Conservation (phyloP, 2,113 vertebrate genomes). For the Hippocampus mohnikei region DNA sequence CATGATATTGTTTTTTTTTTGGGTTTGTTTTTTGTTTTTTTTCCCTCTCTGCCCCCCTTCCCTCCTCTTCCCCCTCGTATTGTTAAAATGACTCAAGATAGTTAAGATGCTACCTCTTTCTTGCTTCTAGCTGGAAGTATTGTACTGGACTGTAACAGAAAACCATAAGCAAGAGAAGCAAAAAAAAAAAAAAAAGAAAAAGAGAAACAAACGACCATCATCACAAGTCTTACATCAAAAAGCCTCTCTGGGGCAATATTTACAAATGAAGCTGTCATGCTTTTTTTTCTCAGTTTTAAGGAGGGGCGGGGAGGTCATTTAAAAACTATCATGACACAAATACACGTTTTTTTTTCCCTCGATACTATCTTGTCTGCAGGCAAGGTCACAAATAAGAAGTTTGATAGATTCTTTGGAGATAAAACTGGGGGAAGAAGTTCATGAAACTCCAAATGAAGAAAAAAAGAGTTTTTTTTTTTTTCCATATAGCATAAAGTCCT, state of each 20-base stretch:
- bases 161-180: constrained; percentile 18
- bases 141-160: constrained; percentile 77
- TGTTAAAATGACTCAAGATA: constrained; percentile 85
- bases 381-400: constrained; percentile 85
- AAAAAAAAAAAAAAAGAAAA: constrained; percentile 51
- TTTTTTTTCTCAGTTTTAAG: constrained; percentile 61
- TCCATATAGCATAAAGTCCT: neutral
- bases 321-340: constrained; percentile 95
- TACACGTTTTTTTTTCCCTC: constrained; percentile 71
- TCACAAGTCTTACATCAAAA: constrained; percentile 94
- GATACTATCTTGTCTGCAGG: constrained; percentile 79
- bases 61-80: neutral
- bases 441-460: constrained; percentile 19
- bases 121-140: constrained; percentile 89
- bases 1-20: constrained; percentile 66
- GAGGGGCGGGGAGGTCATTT: constrained; percentile 75
- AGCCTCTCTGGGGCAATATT: constrained; percentile 91
- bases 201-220: constrained; percentile 85
- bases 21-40: constrained; percentile 74
- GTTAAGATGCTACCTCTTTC: constrained; percentile 86
- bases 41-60: constrained; percentile 18
- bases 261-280: constrained; percentile 98
- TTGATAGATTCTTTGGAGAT: constrained; percentile 86
- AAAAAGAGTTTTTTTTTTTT: constrained; percentile 12
- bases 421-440: constrained; percentile 35